Conservation (phyloP, 37 sponge, comb jelly and placozoan species). For the Spongia lamella region DNA sequence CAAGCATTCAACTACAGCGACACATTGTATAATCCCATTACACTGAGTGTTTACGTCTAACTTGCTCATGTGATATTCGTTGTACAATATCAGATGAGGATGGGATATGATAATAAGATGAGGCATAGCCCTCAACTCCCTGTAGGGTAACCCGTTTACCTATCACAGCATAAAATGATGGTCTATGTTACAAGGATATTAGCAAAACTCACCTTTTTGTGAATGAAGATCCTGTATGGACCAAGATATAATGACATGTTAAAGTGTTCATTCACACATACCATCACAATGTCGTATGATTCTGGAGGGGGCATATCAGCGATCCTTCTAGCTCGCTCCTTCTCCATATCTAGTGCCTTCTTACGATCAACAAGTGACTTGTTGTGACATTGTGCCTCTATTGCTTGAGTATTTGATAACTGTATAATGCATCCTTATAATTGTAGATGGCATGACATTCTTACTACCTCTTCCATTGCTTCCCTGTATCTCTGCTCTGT, state of each 20-base stretch:
- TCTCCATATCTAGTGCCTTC: slow-evolving; percentile 49
- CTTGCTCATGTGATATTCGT: no score
- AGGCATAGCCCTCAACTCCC: slow-evolving; percentile 64
- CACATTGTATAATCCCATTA: no score
- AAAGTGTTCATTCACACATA: background rate
- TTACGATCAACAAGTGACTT: background rate
- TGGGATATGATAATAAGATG: slow-evolving; percentile 76
- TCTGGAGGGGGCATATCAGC: slow-evolving; percentile 14
- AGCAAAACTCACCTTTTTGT: no score
- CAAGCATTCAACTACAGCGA: no score
- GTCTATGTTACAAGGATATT: no score
- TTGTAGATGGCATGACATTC: background rate
- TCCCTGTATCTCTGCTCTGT: slow-evolving; percentile 34
- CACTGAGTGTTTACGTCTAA: no score
- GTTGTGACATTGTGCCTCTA: slow-evolving; percentile 3
- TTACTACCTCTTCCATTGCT: slow-evolving; percentile 57
- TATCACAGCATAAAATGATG: no score
- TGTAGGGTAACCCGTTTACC: background rate
- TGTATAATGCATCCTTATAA: background rate
- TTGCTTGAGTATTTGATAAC: slow-evolving; percentile 20
- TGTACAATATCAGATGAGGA: background rate
- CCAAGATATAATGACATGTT: no score
- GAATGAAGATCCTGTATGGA: no score
- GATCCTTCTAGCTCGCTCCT: slow-evolving; percentile 31
- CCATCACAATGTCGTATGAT: slow-evolving; percentile 33